Base-by-base conservation (phyloP, 2,888 invertebrate species). In the Euphydryas editha region DNA sequence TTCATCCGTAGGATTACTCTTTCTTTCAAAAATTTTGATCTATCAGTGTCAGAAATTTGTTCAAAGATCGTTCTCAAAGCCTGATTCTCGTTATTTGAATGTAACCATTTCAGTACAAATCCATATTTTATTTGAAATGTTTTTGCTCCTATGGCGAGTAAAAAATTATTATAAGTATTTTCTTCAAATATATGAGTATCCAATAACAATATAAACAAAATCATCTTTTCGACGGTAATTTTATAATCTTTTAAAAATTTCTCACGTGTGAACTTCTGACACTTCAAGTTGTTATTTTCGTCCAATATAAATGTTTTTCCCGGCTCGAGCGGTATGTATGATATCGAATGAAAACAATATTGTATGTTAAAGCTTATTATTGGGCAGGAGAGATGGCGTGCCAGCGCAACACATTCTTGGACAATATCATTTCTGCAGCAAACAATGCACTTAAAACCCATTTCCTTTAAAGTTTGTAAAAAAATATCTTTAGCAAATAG, bases 391-490 rank as follows among this genome's bases (percentile, higher is more conserved):
- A 80, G 68, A 54, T 72, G 76, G 18, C 73, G 67, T 2, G 85
- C 85, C 13, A 85, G 66, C 0, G 77, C 78, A 2, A 78, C 77
- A n/a, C 83, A 79, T 2, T 82, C 79, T 17, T 74, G 72, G 59
- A 81, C 81, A 3, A 61, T 39, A 3, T 68, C 42, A 59, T 83
- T 78, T 10, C 62, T 75, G 24, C 80, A 65, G 47, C 81, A 80
- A 7, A 78, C 65, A 0, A 76, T 72, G 56, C 79, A 79, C 3
- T 79, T 61, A 2, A 84, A 67, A 0, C 61, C 72, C 76, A 81
- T 72, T 71, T 84, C 83, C 3, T 78, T 67, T 6, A 86, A 57
- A 0, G 81, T 74, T 71, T 84, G 75, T 47, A 62, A 75, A 37
- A 71, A 76, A 1, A 78, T 68, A 4, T 78, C 73, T 46, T 73